Base-by-base conservation (phyloP, 2,888 invertebrate genomes). In the Drosophila cyrtoloma region DNA sequence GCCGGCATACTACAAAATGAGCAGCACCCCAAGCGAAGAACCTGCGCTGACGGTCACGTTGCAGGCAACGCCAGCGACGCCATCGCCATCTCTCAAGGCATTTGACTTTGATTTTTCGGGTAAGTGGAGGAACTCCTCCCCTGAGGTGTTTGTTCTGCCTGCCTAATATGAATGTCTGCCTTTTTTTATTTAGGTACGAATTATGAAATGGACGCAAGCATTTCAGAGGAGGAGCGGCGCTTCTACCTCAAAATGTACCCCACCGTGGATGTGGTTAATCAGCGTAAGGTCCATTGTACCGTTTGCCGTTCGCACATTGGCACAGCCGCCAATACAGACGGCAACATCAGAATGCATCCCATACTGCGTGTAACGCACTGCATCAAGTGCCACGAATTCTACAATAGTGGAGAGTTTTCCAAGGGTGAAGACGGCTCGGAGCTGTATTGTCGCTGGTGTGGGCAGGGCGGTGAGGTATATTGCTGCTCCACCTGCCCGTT, bases 381-480 rank as follows among this genome's bases (percentile, higher is more conserved):
- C 88, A 95, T 95, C 58, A 94, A 95, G 56, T 97, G 97, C 92
- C 95, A 95, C 82, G 95, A 96, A 47, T 97, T 97, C 91, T 97
- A 97, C 90, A 96, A 96, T 62, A 96, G 96, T 92, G 97, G 97
- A 7, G 96, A 96, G 84, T 97, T 97, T 92, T 96, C 96, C 71
- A 96, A 96, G 93, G 97, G 97, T 59, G 97, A 97, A 92, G 97
- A 97, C 93, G 96, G 96, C 32, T 97, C 97, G 22, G 97, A 97
- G 91, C 93, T 97, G 74, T 97, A 97, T 89, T 97, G 97, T 84
- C 95, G 97, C 58, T 97, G 97, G 97, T 97, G 97, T 90, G 97
- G 97, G 0, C 97, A 97, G 92, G 97, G 95, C 6, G 96, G 96
- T 6, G 96, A 96, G 93, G 96, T 97, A 1, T 96, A 96, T 88